These are phyloP conservation scores for Amorpha juglandis DNA, from an alignment of 2,888 invertebrate species.

Conservation along the genomic window DNA sequence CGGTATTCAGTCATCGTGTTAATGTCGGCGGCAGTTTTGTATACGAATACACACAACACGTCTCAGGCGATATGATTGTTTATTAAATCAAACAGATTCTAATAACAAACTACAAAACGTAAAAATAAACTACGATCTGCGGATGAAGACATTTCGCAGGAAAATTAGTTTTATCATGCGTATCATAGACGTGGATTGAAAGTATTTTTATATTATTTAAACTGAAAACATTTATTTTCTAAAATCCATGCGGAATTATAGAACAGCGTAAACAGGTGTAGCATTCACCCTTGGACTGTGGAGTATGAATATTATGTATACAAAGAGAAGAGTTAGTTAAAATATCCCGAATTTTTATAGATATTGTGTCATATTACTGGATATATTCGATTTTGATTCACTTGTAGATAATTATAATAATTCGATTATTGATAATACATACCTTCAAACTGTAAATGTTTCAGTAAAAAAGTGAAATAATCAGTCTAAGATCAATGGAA, in stretches of 20 bases:
- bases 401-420: too few species aligned
- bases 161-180: background rate
- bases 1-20: background rate
- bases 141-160: conserved; percentile 13
- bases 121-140: conserved; percentile 6
- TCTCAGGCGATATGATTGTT: background rate
- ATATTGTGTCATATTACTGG: background rate
- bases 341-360: background rate
- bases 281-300: background rate
- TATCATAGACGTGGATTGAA: background rate
- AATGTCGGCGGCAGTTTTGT: background rate
- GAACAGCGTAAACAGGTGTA: conserved; percentile 7
- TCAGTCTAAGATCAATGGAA: background rate
- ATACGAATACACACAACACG: conserved; percentile 2
- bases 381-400: too few species aligned
- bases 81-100: conserved; percentile 21
- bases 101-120: conserved; percentile 5
- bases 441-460: background rate
- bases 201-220: background rate
- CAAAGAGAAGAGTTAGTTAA: background rate
- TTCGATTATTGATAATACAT: too few species aligned
- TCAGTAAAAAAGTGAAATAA: too few species aligned
- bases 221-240: background rate
- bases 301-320: too few species aligned
- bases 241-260: background rate